Evolutionary conservation across 2,113 vertebrate species (phyloP), one percentile per base, ranked within the genome.

Genomic region (Nesoenas mayeri): DNA sequence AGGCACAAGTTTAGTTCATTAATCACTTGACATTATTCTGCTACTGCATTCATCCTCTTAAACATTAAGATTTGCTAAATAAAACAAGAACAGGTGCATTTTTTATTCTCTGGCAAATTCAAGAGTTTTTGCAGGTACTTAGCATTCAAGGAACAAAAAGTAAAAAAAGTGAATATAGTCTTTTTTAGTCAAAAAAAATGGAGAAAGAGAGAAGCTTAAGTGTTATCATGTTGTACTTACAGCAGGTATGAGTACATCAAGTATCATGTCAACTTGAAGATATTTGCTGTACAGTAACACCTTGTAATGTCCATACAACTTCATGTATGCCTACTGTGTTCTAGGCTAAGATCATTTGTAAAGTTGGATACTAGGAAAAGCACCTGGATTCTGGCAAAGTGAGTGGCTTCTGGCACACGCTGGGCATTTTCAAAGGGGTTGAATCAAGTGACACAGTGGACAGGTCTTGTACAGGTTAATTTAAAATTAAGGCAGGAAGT

Each of bases 1-100:
- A 81, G 58, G 93, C 40, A 92, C 36, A 93, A 14, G 19, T 91
- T 98, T 38, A 97, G 91, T 82, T 61, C 50, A 50, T 58, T 69
- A 70, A 15, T 47, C 66, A 75, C 18, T 92, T 42, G n/a, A 79
- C 40, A 50, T 19, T 51, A 51, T 34, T 79, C 31, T 54, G 31
- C 42, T 84, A 53, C 50, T 88, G 47, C 20, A 69, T 75, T 96
- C 53, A 81, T 75, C 85, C 34, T 91, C 89, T 75, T 57, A 64
- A 57, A 71, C 20, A 48, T 93, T 47, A 47, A 75, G 9, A 61
- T 16, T 79, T 89, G 44, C 17, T 95, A 74, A 62, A 85, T 44
- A 44, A 90, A 94, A 53, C 17, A 78, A 54, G 5, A 81, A 38
- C 20, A 79, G 61, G 57, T 62, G 24, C 19, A 56, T 65, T 79